phyloP scores from a whole-genome alignment of 2,797 vertebrate species.

The Allobates femoralis region DNA sequence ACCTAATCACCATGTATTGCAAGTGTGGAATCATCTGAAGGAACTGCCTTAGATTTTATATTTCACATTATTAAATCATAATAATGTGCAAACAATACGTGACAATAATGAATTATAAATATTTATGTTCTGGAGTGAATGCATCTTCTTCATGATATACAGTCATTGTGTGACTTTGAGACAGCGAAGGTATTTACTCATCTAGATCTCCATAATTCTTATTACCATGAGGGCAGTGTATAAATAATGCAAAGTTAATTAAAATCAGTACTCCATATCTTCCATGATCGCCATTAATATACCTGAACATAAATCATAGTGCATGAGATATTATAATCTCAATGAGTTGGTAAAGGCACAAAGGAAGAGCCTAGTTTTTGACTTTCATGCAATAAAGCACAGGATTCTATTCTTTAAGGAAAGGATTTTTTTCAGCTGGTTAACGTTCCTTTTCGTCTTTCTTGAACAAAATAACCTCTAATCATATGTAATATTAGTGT shows the following conservation, averaged over 20 bases:
- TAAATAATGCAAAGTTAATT: constrained; percentile 53
- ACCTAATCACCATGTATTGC: background rate
- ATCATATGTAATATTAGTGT: background rate
- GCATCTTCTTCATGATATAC: background rate
- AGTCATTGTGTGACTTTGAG: constrained; percentile 21
- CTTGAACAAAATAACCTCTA: background rate
- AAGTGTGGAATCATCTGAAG: background rate
- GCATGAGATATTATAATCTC: constrained; percentile 8
- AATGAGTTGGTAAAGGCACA: background rate
- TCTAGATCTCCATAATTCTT: constrained; percentile 41
- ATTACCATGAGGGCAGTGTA: constrained; percentile 18
- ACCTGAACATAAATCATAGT: constrained; percentile 34
- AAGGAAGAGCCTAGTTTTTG: background rate
- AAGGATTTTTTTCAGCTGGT: too few species aligned
- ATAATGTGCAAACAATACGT: background rate
- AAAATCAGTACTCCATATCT: constrained; percentile 32
- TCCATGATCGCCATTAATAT: constrained; percentile 14
- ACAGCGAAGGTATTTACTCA: constrained; percentile 4
- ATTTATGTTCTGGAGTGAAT: constrained; percentile 18
- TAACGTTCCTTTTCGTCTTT: background rate
- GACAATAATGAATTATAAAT: background rate
- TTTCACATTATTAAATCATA: constrained; percentile 16
- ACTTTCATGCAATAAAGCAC: background rate
- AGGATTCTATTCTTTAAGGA: background rate
- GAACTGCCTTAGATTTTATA: background rate